Conservation (phyloP, 2,797 vertebrate species). For the Alcedo atthis region DNA sequence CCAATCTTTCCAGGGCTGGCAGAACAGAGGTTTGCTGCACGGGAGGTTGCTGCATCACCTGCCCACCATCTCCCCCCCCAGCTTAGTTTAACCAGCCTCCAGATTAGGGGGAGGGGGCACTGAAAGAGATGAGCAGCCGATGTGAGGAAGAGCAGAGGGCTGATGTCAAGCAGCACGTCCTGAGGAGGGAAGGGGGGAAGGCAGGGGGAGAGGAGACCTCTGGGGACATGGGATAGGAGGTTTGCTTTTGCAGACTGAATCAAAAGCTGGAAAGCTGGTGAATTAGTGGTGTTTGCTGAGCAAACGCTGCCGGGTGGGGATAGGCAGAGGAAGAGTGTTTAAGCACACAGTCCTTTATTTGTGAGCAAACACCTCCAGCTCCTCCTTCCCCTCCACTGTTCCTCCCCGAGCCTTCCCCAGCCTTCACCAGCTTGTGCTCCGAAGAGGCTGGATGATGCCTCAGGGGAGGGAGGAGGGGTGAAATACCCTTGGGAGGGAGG, state of each 20-base stretch:
- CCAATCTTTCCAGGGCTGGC: background rate
- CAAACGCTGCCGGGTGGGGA: slow-evolving; percentile 71
- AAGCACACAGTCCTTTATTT: slow-evolving; percentile 67
- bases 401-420: rapidly evolving
- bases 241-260: slow-evolving; percentile 59
- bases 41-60: background rate
- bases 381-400: background rate
- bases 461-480: background rate
- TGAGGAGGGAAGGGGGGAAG: background rate
- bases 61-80: rapidly evolving
- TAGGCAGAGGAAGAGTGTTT: slow-evolving; percentile 48
- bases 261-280: slow-evolving; percentile 40
- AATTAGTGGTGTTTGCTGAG: slow-evolving; percentile 79
- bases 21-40: background rate
- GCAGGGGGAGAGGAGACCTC: background rate
- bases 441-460: background rate
- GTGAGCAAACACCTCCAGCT: slow-evolving; percentile 66
- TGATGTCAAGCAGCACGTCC: background rate
- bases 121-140: rapidly evolving
- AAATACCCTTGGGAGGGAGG: background rate
- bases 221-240: background rate
- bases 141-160: background rate
- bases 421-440: background rate
- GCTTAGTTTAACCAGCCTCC: background rate
- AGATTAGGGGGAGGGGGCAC: background rate